Conservation (phyloP, 2,113 vertebrate genomes). For the Anhinga anhinga region DNA sequence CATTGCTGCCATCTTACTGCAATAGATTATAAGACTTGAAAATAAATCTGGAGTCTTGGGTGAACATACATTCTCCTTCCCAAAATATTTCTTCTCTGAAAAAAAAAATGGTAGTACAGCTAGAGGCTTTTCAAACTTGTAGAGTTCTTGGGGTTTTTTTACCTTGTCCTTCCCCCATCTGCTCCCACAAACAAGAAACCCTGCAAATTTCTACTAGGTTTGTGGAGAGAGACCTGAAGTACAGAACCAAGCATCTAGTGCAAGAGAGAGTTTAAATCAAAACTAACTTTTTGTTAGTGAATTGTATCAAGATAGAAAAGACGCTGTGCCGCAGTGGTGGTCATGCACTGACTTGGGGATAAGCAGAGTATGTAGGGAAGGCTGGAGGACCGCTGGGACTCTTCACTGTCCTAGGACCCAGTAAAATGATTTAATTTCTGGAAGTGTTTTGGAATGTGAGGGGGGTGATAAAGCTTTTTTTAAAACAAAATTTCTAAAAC, state of each 20-base stretch:
- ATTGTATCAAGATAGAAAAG: not conserved
- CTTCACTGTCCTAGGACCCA: not conserved
- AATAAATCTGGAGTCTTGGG: not conserved
- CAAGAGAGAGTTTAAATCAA: not conserved
- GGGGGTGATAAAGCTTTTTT: not conserved
- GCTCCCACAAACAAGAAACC: not conserved
- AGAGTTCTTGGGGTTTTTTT: not conserved
- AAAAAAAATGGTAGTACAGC: not conserved
- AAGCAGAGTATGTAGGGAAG: not conserved
- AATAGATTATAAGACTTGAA: not conserved
- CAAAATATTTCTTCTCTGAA: not conserved
- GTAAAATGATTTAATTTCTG: not conserved
- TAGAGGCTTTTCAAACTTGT: not conserved
- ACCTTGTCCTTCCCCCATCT: not conserved
- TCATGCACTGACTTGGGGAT: not conserved
- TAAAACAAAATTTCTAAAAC: not conserved
- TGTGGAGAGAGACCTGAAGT: not conserved
- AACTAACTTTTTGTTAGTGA: not conserved
- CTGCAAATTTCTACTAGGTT: not conserved
- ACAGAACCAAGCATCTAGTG: not conserved
- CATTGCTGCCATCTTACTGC: not conserved
- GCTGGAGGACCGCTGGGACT: not conserved
- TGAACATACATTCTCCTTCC: not conserved
- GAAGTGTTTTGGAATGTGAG: not conserved
- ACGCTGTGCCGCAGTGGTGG: accelerated